These are phyloP conservation scores for Lepidostoma basale DNA, from an alignment of 1,140 invertebrate genomes.

Conservation along the genomic window DNA sequence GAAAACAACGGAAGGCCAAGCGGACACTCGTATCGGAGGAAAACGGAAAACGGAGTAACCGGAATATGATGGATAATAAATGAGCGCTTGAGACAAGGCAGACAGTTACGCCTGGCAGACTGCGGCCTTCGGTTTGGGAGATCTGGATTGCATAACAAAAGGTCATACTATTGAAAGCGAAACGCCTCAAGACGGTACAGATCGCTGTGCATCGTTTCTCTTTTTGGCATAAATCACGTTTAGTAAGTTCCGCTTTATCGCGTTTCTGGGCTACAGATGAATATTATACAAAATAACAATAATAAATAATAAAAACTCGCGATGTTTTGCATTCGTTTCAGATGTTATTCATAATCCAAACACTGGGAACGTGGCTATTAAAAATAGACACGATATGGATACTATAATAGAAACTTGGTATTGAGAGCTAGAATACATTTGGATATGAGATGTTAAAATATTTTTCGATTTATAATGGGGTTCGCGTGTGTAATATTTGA, in stretches of 20 bases:
- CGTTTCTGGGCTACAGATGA: background rate
- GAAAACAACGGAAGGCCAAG: background rate
- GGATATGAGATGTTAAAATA: too few relatives aligned
- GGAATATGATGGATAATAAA: conserved; percentile 5
- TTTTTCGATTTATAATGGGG: too few relatives aligned
- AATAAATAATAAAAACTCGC: too few relatives aligned
- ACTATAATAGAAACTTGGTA: too few relatives aligned
- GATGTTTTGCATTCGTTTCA: too few relatives aligned
- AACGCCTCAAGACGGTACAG: background rate
- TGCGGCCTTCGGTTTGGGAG: conserved; percentile 18
- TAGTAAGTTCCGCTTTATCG: background rate
- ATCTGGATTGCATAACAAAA: conserved; percentile 27
- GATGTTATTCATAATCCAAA: too few relatives aligned
- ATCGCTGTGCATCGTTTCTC: background rate
- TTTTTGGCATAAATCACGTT: conserved; percentile 23
- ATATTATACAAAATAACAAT: too few relatives aligned
- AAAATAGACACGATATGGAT: too few relatives aligned
- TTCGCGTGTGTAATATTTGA: too few relatives aligned
- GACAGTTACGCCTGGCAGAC: conserved; percentile 3
- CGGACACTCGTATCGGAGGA: background rate
- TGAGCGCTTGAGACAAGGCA: background rate
- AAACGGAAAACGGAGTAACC: conserved; percentile 5
- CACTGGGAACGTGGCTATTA: too few relatives aligned
- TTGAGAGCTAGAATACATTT: too few relatives aligned
- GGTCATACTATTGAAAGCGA: conserved; percentile 20